Percentiles rank a stretch among this genome's conserved stretches.
phyloP scores from a whole-genome alignment of 2,113 vertebrate genomes.

The Datnioides undecimradiatus region DNA sequence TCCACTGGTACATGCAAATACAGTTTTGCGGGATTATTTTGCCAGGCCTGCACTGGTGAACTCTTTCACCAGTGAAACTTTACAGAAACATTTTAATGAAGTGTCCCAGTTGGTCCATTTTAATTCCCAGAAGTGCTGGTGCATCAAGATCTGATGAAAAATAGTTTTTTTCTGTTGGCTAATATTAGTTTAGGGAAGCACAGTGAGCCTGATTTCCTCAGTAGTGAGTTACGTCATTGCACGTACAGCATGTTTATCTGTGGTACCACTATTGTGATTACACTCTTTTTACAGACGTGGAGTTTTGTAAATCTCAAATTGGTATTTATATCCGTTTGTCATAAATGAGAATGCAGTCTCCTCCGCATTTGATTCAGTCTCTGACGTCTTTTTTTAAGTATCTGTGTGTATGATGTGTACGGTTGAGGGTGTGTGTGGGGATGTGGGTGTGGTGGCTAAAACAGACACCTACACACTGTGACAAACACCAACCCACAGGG shows the following conservation, averaged over 20 bases:
- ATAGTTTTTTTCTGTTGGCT: constrained; percentile 4
- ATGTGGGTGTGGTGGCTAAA: constrained; percentile 73
- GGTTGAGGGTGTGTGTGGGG: constrained; percentile 21
- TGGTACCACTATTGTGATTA: constrained; percentile 5
- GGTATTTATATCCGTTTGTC: neutral
- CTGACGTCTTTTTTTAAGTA: neutral
- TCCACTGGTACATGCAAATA: neutral
- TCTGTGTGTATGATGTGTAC: neutral
- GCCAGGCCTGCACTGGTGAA: neutral
- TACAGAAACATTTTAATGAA: neutral
- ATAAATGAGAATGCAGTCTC: constrained; percentile 5
- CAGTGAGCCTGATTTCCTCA: neutral
- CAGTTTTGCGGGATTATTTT: neutral
- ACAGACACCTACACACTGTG: constrained; percentile 45
- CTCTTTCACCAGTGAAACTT: neutral
- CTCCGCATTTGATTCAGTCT: constrained; percentile 13
- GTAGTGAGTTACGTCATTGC: constrained; percentile 32
- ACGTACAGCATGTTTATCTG: neutral
- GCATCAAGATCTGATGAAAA: neutral
- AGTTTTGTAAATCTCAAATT: constrained; percentile 13
- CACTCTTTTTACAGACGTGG: neutral
- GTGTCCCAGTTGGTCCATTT: neutral
- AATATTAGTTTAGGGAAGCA: constrained; percentile 41
- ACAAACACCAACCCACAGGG: constrained; percentile 37
- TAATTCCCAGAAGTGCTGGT: neutral